These are phyloP conservation scores for Myodes glareolus DNA, from an alignment of 2,113 vertebrate genomes.

Conservation along the genomic window DNA sequence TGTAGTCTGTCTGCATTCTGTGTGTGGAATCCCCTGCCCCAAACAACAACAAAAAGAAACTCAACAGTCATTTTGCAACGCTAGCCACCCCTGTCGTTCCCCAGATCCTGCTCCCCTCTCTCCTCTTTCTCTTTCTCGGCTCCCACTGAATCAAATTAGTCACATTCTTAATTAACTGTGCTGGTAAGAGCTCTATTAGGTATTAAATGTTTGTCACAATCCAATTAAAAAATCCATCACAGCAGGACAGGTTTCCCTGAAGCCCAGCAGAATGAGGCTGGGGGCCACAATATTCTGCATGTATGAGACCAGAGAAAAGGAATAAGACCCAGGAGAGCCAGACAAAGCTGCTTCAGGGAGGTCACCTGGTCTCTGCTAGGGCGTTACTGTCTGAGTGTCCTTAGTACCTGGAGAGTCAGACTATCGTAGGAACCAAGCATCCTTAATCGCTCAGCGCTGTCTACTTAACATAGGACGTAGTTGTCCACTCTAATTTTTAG, in stretches of 20 bases:
- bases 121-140: slow-evolving; percentile 59
- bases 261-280: slow-evolving; percentile 52
- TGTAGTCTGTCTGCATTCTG: neutral
- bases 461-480: neutral
- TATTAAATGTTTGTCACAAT: slow-evolving; percentile 92
- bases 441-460: neutral
- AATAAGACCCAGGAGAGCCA: neutral
- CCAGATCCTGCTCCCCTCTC: neutral
- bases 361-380: too few relatives aligned
- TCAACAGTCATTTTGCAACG: neutral
- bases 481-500: neutral
- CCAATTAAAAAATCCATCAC: slow-evolving; percentile 89
- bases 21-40: neutral
- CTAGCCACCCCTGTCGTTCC: neutral
- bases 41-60: neutral
- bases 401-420: neutral
- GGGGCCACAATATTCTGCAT: neutral
- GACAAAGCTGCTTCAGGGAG: neutral
- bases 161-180: slow-evolving; percentile 92
- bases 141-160: slow-evolving; percentile 87
- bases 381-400: neutral
- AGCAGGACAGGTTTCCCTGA: slow-evolving; percentile 71
- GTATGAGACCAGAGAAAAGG: neutral
- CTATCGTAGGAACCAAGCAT: fast-evolving
- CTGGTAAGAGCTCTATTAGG: slow-evolving; percentile 88